Base-by-base conservation (phyloP, 2,797 vertebrate species). In the Octomys mimax region DNA sequence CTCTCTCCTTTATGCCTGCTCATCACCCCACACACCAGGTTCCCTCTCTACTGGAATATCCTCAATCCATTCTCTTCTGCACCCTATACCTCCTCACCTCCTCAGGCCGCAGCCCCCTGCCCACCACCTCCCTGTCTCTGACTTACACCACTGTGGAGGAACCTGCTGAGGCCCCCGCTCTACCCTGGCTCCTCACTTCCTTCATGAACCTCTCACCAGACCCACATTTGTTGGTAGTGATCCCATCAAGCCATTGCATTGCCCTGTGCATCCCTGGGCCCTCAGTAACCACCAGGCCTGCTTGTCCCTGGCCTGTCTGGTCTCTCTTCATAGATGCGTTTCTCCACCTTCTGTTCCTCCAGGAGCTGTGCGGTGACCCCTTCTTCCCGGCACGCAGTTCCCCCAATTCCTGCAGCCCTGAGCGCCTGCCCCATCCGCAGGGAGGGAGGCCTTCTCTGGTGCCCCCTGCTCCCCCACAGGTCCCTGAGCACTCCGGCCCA, bases 311-410 rank as follows among this genome's bases (percentile, higher is more conserved):
- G 33, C 36, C 18, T 33, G 57, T 21, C 21, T 19, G 33, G 68
- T 24, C 39, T 36, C 39, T 5, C 0, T 8, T 46, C 61, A 33
- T 22, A 1, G 36, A 24, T 46, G 24, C 0, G 0, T 12, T 49
- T 42, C 5, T 22, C 11, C n/a, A 19, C 6, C 3, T 61, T 49
- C 31, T 24, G 0, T 12, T 28, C 24, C 10, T 36, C 31, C n/a
- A 2, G n/a, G 11, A 16, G 3, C 66, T 28, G 2, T 12, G 16
- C 16, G 1, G 13, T 0, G 3, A 10, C 2, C 14, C 39, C 81
- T 28, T 26, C 31, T 13, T 1, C 28, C 28, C 1, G 3, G 13
- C 2, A 33, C 18, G 5, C 21, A 1, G 2, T 13, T 11, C 16
- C 36, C 21, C 10, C 5, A 3, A 5, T 4, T 6, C 11, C 36